phyloP scores from a whole-genome alignment of 2,113 vertebrate genomes.

The Caretta caretta region DNA sequence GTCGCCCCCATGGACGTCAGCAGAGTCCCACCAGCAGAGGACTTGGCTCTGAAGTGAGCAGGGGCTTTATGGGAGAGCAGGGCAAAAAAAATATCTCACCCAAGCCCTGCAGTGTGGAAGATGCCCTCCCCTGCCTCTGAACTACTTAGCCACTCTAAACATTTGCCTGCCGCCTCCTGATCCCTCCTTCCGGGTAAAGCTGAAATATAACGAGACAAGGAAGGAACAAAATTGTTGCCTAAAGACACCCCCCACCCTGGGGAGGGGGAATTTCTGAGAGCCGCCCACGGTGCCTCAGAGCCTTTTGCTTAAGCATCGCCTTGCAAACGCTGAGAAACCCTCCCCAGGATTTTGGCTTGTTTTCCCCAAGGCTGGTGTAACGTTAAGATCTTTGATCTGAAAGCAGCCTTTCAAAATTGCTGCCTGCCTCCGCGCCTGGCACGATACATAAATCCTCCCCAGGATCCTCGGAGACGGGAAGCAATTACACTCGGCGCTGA shows the following conservation, averaged over 20 bases:
- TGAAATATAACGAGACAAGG: neutral
- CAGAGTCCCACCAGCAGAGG: neutral
- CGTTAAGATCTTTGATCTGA: constrained; percentile 69
- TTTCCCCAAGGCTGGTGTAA: constrained; percentile 65
- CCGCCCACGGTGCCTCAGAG: neutral
- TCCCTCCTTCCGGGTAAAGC: constrained; percentile 11
- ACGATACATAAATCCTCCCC: constrained; percentile 73
- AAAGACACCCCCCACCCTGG: neutral
- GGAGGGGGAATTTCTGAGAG: neutral
- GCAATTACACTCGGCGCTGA: constrained; percentile 68
- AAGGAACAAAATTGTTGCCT: neutral
- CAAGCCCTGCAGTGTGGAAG: neutral
- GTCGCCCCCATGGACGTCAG: neutral
- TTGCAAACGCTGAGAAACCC: neutral
- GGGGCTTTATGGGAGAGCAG: neutral
- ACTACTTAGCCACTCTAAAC: neutral
- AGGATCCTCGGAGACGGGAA: constrained; percentile 61
- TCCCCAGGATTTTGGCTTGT: constrained; percentile 27
- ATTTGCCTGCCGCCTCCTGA: neutral
- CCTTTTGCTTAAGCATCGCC: neutral
- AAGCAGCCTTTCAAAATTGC: constrained; percentile 67
- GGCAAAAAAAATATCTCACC: neutral
- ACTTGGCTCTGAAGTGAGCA: neutral
- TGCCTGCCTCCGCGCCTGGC: constrained; percentile 44
- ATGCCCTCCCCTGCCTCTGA: fast-evolving